Conservation (phyloP, 1,140 invertebrate genomes). For the Aphis craccivora region DNA sequence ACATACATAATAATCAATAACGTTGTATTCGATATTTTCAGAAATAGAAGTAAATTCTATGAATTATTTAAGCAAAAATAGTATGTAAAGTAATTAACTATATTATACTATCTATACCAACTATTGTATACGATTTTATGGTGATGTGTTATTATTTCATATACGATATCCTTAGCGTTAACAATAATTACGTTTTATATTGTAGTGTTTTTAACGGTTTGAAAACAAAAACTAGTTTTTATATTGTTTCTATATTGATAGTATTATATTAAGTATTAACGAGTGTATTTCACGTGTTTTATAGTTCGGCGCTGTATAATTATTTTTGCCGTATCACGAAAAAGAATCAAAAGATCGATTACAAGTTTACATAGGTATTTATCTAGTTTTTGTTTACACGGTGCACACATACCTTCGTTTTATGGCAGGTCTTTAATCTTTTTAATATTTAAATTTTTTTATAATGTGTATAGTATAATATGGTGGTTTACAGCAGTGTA, state of each 20-base stretch:
- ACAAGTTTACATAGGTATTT: not conserved
- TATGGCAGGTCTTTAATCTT: constrained; percentile 1
- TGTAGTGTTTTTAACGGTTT: not conserved
- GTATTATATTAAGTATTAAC: not conserved
- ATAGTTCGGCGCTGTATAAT: not conserved
- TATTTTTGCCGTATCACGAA: not conserved
- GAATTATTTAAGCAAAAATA: too few relatives aligned
- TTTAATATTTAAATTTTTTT: constrained; percentile 27
- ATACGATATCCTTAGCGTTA: not conserved
- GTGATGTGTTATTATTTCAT: not conserved
- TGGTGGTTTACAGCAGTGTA: not conserved
- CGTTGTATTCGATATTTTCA: not conserved
- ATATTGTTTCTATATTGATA: not conserved
- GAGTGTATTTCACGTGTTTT: constrained; percentile 22
- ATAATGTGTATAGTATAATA: not conserved
- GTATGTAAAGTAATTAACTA: too few relatives aligned
- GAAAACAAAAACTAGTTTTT: not conserved
- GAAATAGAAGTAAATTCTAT: not conserved
- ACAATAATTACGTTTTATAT: not conserved
- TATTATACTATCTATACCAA: too few relatives aligned
- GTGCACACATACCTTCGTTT: not conserved
- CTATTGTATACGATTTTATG: not conserved
- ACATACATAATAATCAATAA: not conserved
- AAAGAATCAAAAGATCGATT: constrained; percentile 11
- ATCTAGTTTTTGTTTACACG: constrained; percentile 22